These are phyloP conservation scores for Cyphomyrus plagiostoma DNA, from an alignment of 2,113 vertebrate species.

Conservation along the genomic window DNA sequence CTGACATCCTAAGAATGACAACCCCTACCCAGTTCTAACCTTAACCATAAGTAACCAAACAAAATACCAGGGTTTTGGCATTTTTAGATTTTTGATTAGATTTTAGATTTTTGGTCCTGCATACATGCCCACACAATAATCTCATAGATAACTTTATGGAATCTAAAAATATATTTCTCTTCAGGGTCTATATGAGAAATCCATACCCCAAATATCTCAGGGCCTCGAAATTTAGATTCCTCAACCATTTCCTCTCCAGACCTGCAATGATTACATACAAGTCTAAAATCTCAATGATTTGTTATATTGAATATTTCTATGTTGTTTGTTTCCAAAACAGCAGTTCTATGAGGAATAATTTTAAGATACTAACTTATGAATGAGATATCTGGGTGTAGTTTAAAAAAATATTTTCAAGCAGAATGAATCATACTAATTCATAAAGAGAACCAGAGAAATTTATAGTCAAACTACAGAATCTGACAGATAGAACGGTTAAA, in stretches of 20 bases:
- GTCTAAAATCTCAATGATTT: conserved; percentile 1
- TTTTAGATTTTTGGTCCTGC: not conserved
- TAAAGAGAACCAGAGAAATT: not conserved
- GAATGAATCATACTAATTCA: not conserved
- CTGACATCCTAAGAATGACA: too few species aligned
- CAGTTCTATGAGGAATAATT: not conserved
- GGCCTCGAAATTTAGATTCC: not conserved
- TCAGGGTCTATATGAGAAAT: not conserved
- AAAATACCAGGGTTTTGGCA: too few species aligned
- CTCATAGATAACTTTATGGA: not conserved
- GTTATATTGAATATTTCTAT: not conserved
- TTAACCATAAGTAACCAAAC: too few species aligned
- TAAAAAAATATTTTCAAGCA: not conserved
- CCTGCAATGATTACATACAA: not conserved
- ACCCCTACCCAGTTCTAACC: too few species aligned
- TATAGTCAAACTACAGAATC: not conserved
- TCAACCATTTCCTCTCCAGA: not conserved
- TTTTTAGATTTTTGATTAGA: too few species aligned
- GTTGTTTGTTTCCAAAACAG: not conserved
- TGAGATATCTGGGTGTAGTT: not conserved
- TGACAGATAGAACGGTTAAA: not conserved
- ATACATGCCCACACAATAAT: not conserved
- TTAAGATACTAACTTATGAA: not conserved
- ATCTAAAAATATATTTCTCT: not conserved
- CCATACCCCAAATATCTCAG: not conserved